A percentile compares a stretch with the other conserved stretches of the same genome.
phyloP scores from a whole-genome alignment of 2,888 invertebrate species.

The Pinctada fucata region DNA sequence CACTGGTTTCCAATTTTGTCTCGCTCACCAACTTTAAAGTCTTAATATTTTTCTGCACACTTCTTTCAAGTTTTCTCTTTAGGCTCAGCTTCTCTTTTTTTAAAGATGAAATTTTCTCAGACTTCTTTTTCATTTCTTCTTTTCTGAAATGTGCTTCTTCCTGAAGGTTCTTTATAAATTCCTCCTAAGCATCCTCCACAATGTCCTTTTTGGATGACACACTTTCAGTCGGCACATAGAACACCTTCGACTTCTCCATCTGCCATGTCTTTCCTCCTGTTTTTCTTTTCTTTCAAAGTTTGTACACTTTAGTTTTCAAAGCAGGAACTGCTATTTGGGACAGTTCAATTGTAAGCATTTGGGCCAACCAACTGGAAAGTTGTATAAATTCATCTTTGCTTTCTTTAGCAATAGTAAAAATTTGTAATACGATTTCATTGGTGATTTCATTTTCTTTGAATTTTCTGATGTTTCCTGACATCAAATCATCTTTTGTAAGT shows the following conservation, averaged over 20 bases:
- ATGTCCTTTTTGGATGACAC: not conserved
- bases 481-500: conserved; percentile 1
- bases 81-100: conserved; percentile 19
- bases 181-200: not conserved
- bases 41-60: not conserved
- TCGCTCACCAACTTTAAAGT: not conserved
- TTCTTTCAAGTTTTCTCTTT: conserved; percentile 3
- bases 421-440: conserved; percentile 1
- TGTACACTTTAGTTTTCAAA: not conserved
- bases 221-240: not conserved
- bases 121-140: conserved; percentile 4
- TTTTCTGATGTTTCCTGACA: not conserved
- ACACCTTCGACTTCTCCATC: not conserved
- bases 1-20: not conserved
- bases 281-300: not conserved
- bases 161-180: not conserved
- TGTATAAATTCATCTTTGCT: conserved; percentile 1
- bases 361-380: not conserved
- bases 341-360: not conserved
- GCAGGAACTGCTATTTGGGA: conserved; percentile 2
- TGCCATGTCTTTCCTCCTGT: not conserved
- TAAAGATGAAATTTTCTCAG: not conserved
- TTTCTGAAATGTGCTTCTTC: not conserved
- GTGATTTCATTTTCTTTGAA: conserved; percentile 2
- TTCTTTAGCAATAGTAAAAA: not conserved